Conservation (phyloP, 2,113 vertebrate species). For the Rattus rattus region DNA sequence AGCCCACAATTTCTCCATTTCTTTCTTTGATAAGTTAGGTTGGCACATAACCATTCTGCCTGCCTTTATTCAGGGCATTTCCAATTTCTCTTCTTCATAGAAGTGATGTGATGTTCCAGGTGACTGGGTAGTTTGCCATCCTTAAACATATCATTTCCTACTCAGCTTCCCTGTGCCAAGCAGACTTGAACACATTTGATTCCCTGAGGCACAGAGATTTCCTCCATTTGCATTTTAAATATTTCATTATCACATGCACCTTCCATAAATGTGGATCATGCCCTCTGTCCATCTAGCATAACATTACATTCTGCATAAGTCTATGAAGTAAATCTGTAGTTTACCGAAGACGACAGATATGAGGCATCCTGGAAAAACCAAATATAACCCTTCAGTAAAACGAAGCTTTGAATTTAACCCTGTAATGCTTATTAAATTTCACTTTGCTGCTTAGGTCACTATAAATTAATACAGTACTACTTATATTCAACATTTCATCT, state of each 20-base stretch:
- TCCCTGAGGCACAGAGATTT: constrained; percentile 76
- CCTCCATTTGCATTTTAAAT: constrained; percentile 84
- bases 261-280: constrained; percentile 73
- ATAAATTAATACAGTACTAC: constrained; percentile 67
- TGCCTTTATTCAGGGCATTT: constrained; percentile 73
- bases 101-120: constrained; percentile 77
- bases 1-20: constrained; percentile 48
- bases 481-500: constrained; percentile 48
- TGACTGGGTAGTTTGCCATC: constrained; percentile 75
- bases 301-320: constrained; percentile 35
- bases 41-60: constrained; percentile 52
- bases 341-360: constrained; percentile 54
- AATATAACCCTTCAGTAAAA: constrained; percentile 42
- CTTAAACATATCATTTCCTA: constrained; percentile 82
- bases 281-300: constrained; percentile 64
- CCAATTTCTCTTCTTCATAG: constrained; percentile 70
- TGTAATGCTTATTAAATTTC: constrained; percentile 32
- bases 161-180: constrained; percentile 81
- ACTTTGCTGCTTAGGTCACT: constrained; percentile 8
- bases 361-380: background rate
- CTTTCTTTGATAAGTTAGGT: constrained; percentile 66
- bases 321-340: background rate
- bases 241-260: constrained; percentile 75
- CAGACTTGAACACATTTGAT: constrained; percentile 82
- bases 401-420: constrained; percentile 18